Conservation (phyloP, 2,888 invertebrate genomes). For the Drosophila prolongata region DNA sequence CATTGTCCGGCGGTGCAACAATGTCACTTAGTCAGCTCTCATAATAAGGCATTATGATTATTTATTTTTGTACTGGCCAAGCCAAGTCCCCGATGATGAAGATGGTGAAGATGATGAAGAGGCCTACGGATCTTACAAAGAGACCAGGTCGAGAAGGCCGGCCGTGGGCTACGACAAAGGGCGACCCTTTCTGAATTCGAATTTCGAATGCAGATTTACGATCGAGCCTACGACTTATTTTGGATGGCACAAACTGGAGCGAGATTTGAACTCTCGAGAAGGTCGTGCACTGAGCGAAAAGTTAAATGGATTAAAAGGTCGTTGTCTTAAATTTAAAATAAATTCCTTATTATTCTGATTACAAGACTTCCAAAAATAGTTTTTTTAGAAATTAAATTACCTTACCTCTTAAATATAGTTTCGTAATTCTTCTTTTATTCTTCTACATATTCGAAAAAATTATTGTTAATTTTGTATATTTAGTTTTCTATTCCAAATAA, state of each 20-base stretch:
- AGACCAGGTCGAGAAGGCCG: conserved; percentile 15
- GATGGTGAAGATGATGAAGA: neutral
- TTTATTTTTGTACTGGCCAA: conserved; percentile 13
- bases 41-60: conserved; percentile 23
- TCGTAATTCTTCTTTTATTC: too few species aligned
- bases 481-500: too few species aligned
- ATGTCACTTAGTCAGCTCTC: conserved; percentile 57
- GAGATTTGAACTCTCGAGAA: conserved; percentile 9
- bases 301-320: too few species aligned
- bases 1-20: conserved; percentile 38
- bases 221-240: conserved; percentile 1
- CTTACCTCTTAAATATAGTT: too few species aligned
- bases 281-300: conserved; percentile 2
- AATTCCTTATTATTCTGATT: too few species aligned
- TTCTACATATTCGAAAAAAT: too few species aligned
- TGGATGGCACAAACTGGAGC: conserved; percentile 14
- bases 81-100: neutral
- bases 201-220: conserved; percentile 12
- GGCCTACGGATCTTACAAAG: neutral
- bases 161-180: conserved; percentile 32
- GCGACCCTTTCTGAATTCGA: conserved; percentile 14
- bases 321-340: too few species aligned
- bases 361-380: too few species aligned
- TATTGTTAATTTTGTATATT: too few species aligned
- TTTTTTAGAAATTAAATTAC: too few species aligned